Base-by-base conservation (phyloP, 2,797 vertebrate genomes). In the Poecilia picta region DNA sequence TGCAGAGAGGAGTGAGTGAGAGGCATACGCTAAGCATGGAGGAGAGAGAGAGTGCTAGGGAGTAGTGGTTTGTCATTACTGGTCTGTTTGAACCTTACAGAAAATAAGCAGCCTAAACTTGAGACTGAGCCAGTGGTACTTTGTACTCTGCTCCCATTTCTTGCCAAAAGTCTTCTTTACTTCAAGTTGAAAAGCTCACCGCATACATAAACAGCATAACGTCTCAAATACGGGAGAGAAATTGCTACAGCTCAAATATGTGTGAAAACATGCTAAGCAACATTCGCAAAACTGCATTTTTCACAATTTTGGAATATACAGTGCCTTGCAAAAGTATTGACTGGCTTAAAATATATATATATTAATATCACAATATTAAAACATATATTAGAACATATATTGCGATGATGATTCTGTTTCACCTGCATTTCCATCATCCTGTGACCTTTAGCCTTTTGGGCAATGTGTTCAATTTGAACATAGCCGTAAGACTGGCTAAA, bases 61-160 rank as follows among this genome's bases (percentile, higher is more conserved):
- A 87, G 84, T 77, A 83, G 88, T 89, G 93, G 93, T 89, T 92
- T 95, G 93, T 96, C 94, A 96, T 96, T 96, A 96, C 85, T 90
- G 93, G 89, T 93, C 91, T 87, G 90, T 96, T 96, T 96, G 95
- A 96, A 96, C 91, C 90, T 87, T 88, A 79, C 86, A 91, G 93
- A 95, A 91, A 94, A 93, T 92, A 93, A 94, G 92, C 91, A 93
- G 89, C 78, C 79, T 82, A 79, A 87, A 87, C 81, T 90, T 91
- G 91, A 90, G 82, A 71, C 73, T 5, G 76, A 81, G 91, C 90
- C 85, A 91, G 31, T 31, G 73, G 31, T 72, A 62, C 85, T 86
- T 81, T 79, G 80, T 74, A 68, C 84, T 82, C 86, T 76, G 80
- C 80, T 87, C 81, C 79, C 20, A 46, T 46, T 73, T 82, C 79